These are phyloP conservation scores for Saccopteryx bilineata DNA, from an alignment of 2,113 vertebrate genomes.

Conservation along the genomic window DNA sequence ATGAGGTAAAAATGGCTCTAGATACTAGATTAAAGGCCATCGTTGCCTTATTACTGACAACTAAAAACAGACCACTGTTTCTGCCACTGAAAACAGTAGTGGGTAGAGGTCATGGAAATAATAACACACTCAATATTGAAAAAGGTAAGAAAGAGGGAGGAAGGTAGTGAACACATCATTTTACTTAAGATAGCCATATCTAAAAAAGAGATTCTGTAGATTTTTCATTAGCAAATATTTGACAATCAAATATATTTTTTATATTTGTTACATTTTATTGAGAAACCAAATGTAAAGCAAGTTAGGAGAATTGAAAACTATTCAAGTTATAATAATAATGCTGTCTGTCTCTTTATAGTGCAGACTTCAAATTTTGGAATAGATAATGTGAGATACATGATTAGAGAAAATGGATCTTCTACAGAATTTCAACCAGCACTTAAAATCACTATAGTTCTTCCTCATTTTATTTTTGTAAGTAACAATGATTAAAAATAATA, in stretches of 20 bases:
- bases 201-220: background rate
- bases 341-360: background rate
- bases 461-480: background rate
- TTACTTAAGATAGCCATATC: background rate
- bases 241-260: background rate
- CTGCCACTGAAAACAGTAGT: background rate
- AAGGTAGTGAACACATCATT: background rate
- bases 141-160: background rate
- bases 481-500: slow-evolving; percentile 6
- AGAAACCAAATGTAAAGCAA: background rate
- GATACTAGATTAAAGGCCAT: background rate
- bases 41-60: background rate
- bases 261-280: background rate
- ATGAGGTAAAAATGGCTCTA: background rate
- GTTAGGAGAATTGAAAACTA: background rate
- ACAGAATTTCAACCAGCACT: background rate
- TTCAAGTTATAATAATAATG: background rate
- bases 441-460: background rate
- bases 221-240: background rate
- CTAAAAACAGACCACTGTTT: background rate
- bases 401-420: background rate
- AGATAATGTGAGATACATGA: background rate
- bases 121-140: background rate
- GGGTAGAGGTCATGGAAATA: background rate
- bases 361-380: background rate